Base-by-base conservation (phyloP, 2,888 invertebrate genomes). In the Spicauda simplicius region DNA sequence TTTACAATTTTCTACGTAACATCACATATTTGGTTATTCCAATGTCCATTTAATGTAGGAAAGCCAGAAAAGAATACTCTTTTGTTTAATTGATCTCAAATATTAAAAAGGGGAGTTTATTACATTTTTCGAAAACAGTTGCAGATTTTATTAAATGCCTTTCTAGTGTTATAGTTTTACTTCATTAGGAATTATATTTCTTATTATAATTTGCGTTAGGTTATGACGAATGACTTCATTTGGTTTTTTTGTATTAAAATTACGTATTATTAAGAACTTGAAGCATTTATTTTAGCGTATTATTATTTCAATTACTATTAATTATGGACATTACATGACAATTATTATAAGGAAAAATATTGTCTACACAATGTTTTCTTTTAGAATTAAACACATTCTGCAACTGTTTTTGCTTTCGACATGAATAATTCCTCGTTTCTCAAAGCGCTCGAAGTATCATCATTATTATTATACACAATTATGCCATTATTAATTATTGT, bases 1-100 rank as follows among this genome's bases (percentile, higher is more conserved):
- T 65, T 54, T 65, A 65, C 58, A 65, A 53, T 59, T 65, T 65
- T 65, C 59, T 59, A 65, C 58, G 30, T 45, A 18, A 54, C 59
- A 65, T 45, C 52, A 58, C 20, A 41, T n/a, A n/a, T 41, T 41
- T 14, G 2, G 16, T 65, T 64, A 53, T n/a, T 37, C 52, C 37
- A 56, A 45, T 55, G 14, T 37, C 37, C 33, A 20, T 52, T 37
- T 57, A 52, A 45, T 16, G 8, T 63, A 48, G 14, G 45, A 63
- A 37, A 8, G 6, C 33, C 3, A 33, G 33, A 33, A 33, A 16
- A 64, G 19, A 64, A 64, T 64, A 64, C 64, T 64, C 64, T 57
- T 64, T 64, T 33, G 33, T 33, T 57, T n/a, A 10, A 41, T 53
- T 58, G 64, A 64, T 64, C 64, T 64, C 64, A 64, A 64, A 52